Evolutionary conservation across 1,140 invertebrate species (phyloP).

Genomic region (Eumaeus atala): DNA sequence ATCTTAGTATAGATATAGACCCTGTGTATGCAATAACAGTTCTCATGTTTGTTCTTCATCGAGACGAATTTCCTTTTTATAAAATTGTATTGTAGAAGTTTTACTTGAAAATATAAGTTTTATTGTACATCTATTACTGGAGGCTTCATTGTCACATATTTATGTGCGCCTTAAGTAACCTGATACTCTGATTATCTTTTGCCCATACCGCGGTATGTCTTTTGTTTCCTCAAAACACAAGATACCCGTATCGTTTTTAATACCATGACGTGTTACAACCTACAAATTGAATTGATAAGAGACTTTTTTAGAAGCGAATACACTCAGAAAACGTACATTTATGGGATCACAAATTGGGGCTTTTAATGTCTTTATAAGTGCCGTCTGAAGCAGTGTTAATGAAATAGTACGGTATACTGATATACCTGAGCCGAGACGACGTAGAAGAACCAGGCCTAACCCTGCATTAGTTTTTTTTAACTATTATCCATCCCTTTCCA

Average conservation of each 20-base stretch:
- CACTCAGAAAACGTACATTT: constrained; percentile 27
- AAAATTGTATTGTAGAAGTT: no score
- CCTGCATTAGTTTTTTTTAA: constrained; percentile 63
- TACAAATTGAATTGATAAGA: constrained; percentile 10
- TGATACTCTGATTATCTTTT: no score
- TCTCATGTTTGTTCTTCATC: no score
- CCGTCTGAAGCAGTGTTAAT: constrained; percentile 63
- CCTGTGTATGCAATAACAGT: no score
- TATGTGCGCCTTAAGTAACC: no score
- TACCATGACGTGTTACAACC: constrained; percentile 5
- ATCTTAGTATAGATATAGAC: no score
- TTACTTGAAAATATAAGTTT: no score
- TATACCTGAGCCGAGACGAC: constrained; percentile 68
- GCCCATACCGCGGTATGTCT: not conserved
- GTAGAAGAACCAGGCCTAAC: constrained; percentile 48
- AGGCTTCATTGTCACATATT: no score
- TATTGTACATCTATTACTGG: no score
- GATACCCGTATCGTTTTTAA: constrained; percentile 2
- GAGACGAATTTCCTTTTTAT: no score
- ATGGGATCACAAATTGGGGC: constrained; percentile 40
- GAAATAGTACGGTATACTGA: constrained; percentile 68
- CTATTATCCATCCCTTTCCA: constrained; percentile 43
- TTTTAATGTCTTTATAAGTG: constrained; percentile 74
- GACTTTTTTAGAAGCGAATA: constrained; percentile 10
- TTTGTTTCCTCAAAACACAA: constrained; percentile 4